Conservation (phyloP, 2,797 vertebrate species). For the Anguilla anguilla region DNA sequence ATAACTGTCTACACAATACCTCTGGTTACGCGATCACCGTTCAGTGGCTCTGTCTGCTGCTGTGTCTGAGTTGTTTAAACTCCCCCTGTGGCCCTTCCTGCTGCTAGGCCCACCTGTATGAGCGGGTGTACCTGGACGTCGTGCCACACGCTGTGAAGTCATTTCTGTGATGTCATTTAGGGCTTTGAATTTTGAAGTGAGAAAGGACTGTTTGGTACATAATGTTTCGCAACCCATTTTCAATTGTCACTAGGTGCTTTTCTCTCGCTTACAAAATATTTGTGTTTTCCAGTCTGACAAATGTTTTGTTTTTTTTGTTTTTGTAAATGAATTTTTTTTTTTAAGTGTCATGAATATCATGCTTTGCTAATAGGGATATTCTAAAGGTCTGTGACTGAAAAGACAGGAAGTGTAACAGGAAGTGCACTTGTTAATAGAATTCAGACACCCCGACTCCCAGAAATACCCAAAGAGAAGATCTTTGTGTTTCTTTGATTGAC, state of each 20-base stretch:
- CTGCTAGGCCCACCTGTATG: neutral
- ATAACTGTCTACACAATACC: neutral
- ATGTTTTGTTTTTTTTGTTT: neutral
- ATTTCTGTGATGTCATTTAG: neutral
- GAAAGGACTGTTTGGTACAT: neutral
- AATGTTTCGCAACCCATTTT: neutral
- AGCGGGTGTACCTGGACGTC: neutral
- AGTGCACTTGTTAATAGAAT: constrained; percentile 62
- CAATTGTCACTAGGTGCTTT: neutral
- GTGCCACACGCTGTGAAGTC: neutral
- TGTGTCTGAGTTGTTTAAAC: neutral
- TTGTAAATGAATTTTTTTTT: too few relatives aligned
- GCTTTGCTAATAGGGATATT: neutral
- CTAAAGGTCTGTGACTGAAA: constrained; percentile 20
- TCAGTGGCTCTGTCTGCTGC: neutral
- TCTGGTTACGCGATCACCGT: neutral
- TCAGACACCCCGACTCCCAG: constrained; percentile 28
- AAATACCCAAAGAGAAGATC: constrained; percentile 25
- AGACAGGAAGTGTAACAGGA: constrained; percentile 60
- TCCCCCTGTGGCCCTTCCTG: neutral
- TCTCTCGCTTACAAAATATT: neutral
- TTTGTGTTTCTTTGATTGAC: neutral
- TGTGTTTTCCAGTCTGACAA: neutral
- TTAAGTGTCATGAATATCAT: neutral
- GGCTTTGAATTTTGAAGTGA: neutral